Evolutionary conservation across 2,797 vertebrate genomes (phyloP), one percentile per base, ranked within the genome.

Genomic region (Microcaecilia unicolor): DNA sequence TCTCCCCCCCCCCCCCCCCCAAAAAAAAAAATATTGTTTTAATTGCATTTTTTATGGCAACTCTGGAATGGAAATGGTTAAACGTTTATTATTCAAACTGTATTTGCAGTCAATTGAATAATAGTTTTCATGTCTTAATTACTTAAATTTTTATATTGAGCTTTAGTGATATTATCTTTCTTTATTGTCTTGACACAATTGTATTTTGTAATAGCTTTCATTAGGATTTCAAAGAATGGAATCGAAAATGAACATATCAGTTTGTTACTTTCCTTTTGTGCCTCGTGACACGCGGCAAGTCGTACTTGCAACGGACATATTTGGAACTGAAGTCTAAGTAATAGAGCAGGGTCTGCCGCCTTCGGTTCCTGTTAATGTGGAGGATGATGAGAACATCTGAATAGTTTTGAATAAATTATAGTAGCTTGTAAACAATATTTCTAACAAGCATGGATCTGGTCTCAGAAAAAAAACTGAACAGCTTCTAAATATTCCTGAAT

Each of bases 121-220:
- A 84, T 74, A 79, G 78, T 84, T 83, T 84, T 81, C 78, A 83
- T 75, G 75, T 83, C 80, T 84, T 85, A 85, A 85, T 84, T 84
- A 84, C 80, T 80, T 82, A 82, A 77, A 84, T 82, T 82, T n/a
- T 80, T 81, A 80, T 77, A 85, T 84, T 76, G 75, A 76, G 74
- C 74, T 64, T 71, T 72, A 76, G 77, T 67, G 81, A 83, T 85
- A 79, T 74, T 79, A 81, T 84, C 81, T 80, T n/a, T n/a, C n/a
- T n/a, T n/a, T 77, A 83, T 81, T 82, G 78, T 85, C 80, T 81
- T 68, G 64, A 62, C 58, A 78, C 81, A 80, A 81, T 80, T 80
- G 83, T 85, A 71, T 76, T 83, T 81, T 80, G 81, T 76, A 80
- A 84, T 81, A 61, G 80, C 77, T 77, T 82, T 78, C 82, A 78